Evolutionary conservation across 2,113 vertebrate species (phyloP).

Genomic region (human (Homo sapiens)): GRCh38 chr17:34646501-34647000

Average conservation of each 20-base stretch:
- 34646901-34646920: neutral
- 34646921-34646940: neutral
- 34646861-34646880: neutral
- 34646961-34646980: neutral
- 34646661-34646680: slow-evolving; percentile 72
- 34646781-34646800: neutral
- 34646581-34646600: slow-evolving; percentile 13
- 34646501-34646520: neutral
- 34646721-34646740: slow-evolving; percentile 41
- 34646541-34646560: neutral
- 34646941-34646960: neutral
- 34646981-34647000: neutral
- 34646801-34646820: neutral
- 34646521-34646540: too few relatives aligned
- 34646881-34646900: neutral
- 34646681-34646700: slow-evolving; percentile 56
- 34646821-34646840: neutral
- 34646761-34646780: slow-evolving; percentile 8
- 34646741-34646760: slow-evolving; percentile 63
- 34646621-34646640: slow-evolving; percentile 55
- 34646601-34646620: neutral
- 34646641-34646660: slow-evolving; percentile 52
- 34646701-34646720: slow-evolving; percentile 62
- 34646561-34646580: neutral
- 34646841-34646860: neutral